phyloP scores from a whole-genome alignment of 2,888 invertebrate species.

The Eupithecia subumbrata region DNA sequence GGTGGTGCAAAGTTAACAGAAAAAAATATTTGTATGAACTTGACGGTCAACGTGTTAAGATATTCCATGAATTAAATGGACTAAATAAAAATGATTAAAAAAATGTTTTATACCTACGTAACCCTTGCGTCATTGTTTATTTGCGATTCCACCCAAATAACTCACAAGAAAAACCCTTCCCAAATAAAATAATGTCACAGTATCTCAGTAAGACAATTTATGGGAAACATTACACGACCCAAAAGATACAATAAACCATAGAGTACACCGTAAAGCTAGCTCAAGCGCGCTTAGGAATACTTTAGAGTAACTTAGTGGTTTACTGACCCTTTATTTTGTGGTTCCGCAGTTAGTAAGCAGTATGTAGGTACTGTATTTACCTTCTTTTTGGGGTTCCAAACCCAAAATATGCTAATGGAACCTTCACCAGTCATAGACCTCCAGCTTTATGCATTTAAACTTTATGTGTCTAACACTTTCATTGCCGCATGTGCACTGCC shows the following conservation, averaged over 20 bases:
- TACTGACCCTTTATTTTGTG: not conserved
- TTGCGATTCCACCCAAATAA: constrained; percentile 18
- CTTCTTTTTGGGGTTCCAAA: not conserved
- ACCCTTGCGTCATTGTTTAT: constrained; percentile 15
- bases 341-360: not conserved
- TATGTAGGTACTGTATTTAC: not conserved
- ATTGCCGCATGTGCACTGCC: not conserved
- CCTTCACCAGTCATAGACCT: not conserved
- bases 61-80: too few species aligned
- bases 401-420: not conserved
- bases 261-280: constrained; percentile 50
- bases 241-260: constrained; percentile 53
- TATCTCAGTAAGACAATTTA: constrained; percentile 31
- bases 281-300: constrained; percentile 33
- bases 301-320: constrained; percentile 26
- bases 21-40: not conserved
- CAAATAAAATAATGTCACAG: constrained; percentile 33
- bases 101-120: not conserved
- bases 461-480: not conserved
- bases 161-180: constrained; percentile 24
- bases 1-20: not conserved
- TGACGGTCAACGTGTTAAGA: not conserved
- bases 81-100: not conserved
- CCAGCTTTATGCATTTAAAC: not conserved
- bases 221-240: constrained; percentile 31